Percentiles rank a stretch among this genome's conserved stretches.
Evolutionary conservation across 2,113 vertebrate genomes (phyloP).

Genomic region (Urocolius indicus): DNA sequence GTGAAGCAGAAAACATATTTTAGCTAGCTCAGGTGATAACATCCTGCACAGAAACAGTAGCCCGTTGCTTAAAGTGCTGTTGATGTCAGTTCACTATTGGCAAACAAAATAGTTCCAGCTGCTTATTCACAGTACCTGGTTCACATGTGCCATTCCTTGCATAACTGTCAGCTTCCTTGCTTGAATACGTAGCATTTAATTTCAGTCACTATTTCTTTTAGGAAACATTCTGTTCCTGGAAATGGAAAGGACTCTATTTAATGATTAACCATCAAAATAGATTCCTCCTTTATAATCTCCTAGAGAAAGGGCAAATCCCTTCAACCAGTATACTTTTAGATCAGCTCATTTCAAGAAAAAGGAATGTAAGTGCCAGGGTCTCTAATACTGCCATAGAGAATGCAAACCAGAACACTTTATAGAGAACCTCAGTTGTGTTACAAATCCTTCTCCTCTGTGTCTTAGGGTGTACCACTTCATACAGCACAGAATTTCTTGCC

Average conservation of each 20-base stretch:
- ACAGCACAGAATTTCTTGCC: background rate
- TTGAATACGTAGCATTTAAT: background rate
- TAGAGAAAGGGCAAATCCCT: background rate
- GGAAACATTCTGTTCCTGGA: constrained; percentile 1
- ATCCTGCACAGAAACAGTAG: background rate
- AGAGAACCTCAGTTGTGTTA: background rate
- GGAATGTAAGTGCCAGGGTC: background rate
- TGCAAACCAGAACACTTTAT: background rate
- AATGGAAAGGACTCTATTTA: constrained; percentile 33
- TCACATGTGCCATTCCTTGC: background rate
- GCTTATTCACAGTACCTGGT: background rate
- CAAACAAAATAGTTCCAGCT: background rate
- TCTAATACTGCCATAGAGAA: background rate
- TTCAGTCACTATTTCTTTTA: background rate
- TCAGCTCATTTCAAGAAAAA: background rate
- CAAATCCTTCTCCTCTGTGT: background rate
- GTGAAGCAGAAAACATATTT: background rate
- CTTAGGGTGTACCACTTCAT: background rate
- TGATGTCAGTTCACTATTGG: background rate
- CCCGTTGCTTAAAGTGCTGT: background rate
- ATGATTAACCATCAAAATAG: constrained; percentile 56
- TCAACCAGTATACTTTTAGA: background rate
- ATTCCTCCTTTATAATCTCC: background rate
- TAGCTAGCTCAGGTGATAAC: background rate
- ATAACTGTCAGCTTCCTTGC: background rate